Evolutionary conservation across 2,888 invertebrate species (phyloP), one percentile per base, ranked within the genome.

Genomic region (Seira musarum): DNA sequence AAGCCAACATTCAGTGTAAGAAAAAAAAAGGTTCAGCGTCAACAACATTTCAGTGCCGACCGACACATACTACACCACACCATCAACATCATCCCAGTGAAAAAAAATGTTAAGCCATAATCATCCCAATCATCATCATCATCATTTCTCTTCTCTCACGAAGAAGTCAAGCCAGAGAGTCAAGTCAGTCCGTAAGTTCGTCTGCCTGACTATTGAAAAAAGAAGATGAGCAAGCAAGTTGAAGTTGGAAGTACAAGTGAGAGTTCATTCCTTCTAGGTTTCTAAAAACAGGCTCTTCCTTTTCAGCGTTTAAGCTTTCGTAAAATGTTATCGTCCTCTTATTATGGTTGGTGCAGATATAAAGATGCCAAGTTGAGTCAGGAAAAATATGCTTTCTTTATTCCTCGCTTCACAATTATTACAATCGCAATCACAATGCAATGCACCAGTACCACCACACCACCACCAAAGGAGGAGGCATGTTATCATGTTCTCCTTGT

Each of bases 221-320:
- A n/a, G n/a, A n/a, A n/a, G n/a, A n/a, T n/a, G n/a, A n/a, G n/a
- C n/a, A n/a, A n/a, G n/a, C 40, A 40, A 40, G 6, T 40, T 13
- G 6, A 40, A 25, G 24, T 17, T 17, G 19, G 61, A 57, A 60
- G 22, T 46, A 17, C 57, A 13, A 17, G 40, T 35, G 40, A 67
- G 75, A 75, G 75, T 67, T 65, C 65, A 66, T 64, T 63, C 40
- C 64, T 15, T 49, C 49, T 17, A n/a, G 40, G 25, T 66, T 73
- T 40, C 67, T 67, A 61, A 75, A 22, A 40, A 40, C 40, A 40
- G 40, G 40, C 40, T 40, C 60, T 75, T 46, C 30, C 60, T 60
- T 22, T 61, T 30, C 57, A 19, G 22, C 66, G 40, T 13, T 8
- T n/a, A n/a, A n/a, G n/a, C n/a, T n/a, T n/a, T n/a, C n/a, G n/a